Percentiles rank a stretch among this genome's conserved stretches.
Evolutionary conservation across 2,888 invertebrate genomes (phyloP).

Genomic region (Chironomus riparius): DNA sequence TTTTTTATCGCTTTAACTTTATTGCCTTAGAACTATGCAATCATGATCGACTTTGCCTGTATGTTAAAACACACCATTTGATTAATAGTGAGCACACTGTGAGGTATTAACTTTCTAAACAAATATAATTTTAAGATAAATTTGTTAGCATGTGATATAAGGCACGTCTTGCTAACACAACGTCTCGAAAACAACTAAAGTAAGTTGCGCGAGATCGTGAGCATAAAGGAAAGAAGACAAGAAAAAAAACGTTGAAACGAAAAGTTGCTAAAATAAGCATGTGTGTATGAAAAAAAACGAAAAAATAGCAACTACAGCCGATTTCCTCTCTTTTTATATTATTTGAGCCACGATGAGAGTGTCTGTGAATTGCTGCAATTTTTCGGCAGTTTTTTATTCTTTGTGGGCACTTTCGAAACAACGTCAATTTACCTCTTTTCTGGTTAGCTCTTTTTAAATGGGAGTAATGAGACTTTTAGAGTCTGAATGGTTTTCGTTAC

Average conservation of each 20-base stretch:
- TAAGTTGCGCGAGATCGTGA: slow-evolving; percentile 10
- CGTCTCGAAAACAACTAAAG: slow-evolving; percentile 15
- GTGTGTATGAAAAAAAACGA: neutral
- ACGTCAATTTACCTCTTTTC: neutral
- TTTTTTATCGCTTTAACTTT: neutral
- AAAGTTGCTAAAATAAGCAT: neutral
- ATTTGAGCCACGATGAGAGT: no score
- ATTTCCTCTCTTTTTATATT: neutral
- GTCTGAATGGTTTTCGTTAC: no score
- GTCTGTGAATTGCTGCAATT: neutral
- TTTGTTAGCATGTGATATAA: neutral
- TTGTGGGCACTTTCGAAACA: neutral
- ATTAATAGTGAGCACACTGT: neutral
- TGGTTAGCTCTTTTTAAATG: neutral
- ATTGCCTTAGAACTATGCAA: neutral
- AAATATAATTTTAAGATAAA: neutral
- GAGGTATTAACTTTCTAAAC: neutral
- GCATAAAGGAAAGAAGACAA: neutral
- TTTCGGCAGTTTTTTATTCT: neutral
- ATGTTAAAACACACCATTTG: neutral
- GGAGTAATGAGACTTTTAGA: no score
- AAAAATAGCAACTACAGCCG: no score
- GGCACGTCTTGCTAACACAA: slow-evolving; percentile 9
- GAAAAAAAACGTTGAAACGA: neutral
- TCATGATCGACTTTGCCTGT: neutral